A percentile compares a stretch with the other conserved stretches of the same genome.
Evolutionary conservation across 2,888 invertebrate species (phyloP).

Genomic region (Busseola fusca): DNA sequence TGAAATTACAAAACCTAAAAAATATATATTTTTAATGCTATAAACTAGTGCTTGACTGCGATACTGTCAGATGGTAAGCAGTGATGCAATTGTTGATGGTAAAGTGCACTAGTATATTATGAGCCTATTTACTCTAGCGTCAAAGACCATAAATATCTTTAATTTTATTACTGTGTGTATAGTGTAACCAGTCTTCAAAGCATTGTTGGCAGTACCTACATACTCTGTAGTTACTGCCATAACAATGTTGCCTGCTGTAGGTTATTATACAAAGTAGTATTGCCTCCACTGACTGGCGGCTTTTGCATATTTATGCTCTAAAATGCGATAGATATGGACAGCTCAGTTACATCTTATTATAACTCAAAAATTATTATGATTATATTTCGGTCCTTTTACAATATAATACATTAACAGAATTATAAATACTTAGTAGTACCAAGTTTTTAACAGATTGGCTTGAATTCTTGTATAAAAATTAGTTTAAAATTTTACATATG

Average conservation of each 20-base stretch:
- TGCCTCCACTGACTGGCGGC: background rate
- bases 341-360: background rate
- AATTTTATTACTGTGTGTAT: background rate
- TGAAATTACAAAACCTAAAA: constrained; percentile 22
- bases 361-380: background rate
- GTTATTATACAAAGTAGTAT: background rate
- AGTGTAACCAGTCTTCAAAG: background rate
- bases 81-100: too few species aligned
- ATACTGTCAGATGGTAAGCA: too few species aligned
- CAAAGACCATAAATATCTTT: too few species aligned
- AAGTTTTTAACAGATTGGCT: too few species aligned
- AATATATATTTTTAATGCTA: background rate
- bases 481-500: too few species aligned
- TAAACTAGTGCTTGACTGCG: too few species aligned
- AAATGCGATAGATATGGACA: background rate
- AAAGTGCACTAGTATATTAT: too few species aligned
- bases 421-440: too few species aligned
- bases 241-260: background rate
- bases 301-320: background rate
- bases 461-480: too few species aligned
- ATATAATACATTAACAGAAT: too few species aligned
- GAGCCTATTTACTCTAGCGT: too few species aligned
- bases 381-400: background rate
- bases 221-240: background rate
- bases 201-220: too few species aligned